Evolutionary conservation across 2,888 invertebrate genomes (phyloP).

Genomic region (Dynastes hyllus): DNA sequence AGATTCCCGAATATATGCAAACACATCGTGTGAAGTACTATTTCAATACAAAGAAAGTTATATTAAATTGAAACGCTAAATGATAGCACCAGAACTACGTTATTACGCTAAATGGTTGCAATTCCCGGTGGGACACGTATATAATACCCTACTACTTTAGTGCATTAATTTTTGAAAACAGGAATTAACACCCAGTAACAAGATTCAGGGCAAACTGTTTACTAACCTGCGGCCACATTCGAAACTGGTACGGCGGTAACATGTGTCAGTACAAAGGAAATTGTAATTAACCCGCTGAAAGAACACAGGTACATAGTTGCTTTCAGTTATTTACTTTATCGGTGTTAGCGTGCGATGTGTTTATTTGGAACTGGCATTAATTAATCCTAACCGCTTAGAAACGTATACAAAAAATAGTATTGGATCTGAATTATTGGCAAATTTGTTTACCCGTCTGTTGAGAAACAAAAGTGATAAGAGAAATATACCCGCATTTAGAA

Average conservation of each 20-base stretch:
- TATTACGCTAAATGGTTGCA: too few species aligned
- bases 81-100: too few species aligned
- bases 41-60: too few species aligned
- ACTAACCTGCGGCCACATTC: not conserved
- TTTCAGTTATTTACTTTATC: constrained; percentile 11
- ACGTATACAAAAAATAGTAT: not conserved
- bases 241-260: not conserved
- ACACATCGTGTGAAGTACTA: too few species aligned
- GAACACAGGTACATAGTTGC: not conserved
- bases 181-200: not conserved
- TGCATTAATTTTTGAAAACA: not conserved
- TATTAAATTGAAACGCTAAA: too few species aligned
- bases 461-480: constrained; percentile 18
- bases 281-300: not conserved
- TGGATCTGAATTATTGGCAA: too few species aligned
- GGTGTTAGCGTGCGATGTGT: not conserved
- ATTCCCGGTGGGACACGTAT: too few species aligned
- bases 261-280: not conserved
- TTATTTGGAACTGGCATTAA: constrained; percentile 15
- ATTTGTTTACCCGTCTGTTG: not conserved
- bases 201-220: not conserved
- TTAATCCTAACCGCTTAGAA: not conserved
- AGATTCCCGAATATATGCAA: too few species aligned
- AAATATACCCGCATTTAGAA: not conserved
- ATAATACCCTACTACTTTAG: not conserved